Evolutionary conservation across 2,113 vertebrate genomes (phyloP).

Genomic region (Ivindomyrus marchei): DNA sequence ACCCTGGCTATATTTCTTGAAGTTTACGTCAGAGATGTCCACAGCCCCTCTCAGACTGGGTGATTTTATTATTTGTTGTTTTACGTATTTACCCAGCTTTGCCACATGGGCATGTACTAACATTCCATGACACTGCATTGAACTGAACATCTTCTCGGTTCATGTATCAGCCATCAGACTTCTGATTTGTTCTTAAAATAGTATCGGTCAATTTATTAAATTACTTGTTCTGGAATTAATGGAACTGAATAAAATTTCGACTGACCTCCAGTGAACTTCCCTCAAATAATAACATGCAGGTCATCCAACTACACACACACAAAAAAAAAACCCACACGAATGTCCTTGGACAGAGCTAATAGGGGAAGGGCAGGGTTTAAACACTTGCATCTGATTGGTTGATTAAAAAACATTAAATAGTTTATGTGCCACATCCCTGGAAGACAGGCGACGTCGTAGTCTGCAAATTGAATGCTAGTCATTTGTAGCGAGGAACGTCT

Average conservation of each 20-base stretch:
- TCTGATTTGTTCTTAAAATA: background rate
- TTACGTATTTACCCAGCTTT: background rate
- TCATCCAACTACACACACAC: background rate
- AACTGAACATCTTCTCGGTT: background rate
- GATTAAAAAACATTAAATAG: slow-evolving; percentile 41
- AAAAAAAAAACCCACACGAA: background rate
- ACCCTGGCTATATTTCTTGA: background rate
- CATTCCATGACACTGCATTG: background rate
- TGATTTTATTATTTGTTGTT: background rate
- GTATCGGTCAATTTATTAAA: background rate
- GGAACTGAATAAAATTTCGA: background rate
- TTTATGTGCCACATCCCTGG: background rate
- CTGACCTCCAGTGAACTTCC: slow-evolving; percentile 1
- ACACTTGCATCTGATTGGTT: slow-evolving; percentile 49
- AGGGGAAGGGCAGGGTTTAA: slow-evolving; percentile 39
- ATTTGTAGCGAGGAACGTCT: slow-evolving; percentile 3
- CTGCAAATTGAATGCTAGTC: slow-evolving; percentile 3
- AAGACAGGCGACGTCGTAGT: slow-evolving; percentile 24
- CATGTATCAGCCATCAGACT: background rate
- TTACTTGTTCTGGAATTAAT: background rate
- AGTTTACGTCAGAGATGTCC: background rate
- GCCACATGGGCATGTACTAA: background rate
- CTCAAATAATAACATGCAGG: background rate
- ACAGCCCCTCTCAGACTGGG: background rate
- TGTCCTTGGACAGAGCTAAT: slow-evolving; percentile 7